Evolutionary conservation across 2,888 invertebrate genomes (phyloP), one percentile per base, ranked within the genome.

Genomic region (Hartigia nigra): DNA sequence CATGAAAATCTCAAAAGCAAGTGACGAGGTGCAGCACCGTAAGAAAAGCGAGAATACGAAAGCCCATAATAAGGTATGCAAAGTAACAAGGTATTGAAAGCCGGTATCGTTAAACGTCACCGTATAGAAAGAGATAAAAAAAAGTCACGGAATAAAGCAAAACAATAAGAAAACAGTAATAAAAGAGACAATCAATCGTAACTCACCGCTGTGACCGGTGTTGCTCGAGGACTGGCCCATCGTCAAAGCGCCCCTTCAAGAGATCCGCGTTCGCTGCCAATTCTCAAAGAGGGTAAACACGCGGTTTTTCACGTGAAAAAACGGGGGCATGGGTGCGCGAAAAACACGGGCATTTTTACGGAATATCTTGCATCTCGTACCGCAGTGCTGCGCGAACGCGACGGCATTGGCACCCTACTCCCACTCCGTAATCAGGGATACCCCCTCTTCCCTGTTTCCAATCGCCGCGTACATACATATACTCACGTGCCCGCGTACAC

Each of bases 191-290:
- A n/a, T 70, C 35, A 55, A 32, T 69, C 37, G 55, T 55, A 89
- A 55, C 91, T 91, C 86, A 91, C 91, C 91, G 87, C 88, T 91
- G 86, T 90, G 90, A 81, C 91, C 90, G 87, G 89, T 89, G 86
- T 88, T 90, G 86, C 91, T 91, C 82, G 91, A 91, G 80, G 90
- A 90, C 84, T 91, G 91, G 81, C 91, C 91, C 91, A 91, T 91
- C 85, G 85, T 88, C 82, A 75, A 84, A 81, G 83, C 83, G 81
- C 74, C 34, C 31, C 69, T 32, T 35, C 32, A 74, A 34, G 74
- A 37, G n/a, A 70, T 55, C 23, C 39, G 23, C 39, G 39, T 23
- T 23, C 5, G 39, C 39, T 55, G 39, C 39, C 31, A 72, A 72
- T 72, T 72, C 31, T 72, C 72, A 32, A 32, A 32, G 72, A 72